Conservation (phyloP, 2,888 invertebrate genomes). For the Megamerina dolium region DNA sequence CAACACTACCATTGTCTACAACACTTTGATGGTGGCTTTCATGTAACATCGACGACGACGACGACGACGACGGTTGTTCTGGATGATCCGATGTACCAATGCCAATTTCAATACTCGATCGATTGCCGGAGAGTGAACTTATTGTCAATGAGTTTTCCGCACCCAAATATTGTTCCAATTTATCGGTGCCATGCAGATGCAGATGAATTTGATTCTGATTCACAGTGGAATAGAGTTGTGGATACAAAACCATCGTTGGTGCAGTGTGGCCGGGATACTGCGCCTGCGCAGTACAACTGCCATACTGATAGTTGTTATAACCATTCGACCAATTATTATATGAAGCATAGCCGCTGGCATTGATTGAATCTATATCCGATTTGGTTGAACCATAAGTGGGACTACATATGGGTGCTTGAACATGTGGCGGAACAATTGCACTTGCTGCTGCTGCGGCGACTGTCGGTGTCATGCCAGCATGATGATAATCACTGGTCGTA, state of each 20-base stretch:
- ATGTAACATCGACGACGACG: conserved; percentile 3
- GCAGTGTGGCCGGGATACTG: conserved; percentile 44
- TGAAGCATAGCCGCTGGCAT: conserved; percentile 37
- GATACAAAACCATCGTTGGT: conserved; percentile 67
- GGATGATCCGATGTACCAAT: conserved; percentile 45
- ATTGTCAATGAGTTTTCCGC: conserved; percentile 56
- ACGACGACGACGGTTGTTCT: too few species aligned
- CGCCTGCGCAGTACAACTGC: conserved; percentile 43
- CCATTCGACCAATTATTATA: conserved; percentile 54
- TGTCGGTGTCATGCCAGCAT: conserved; percentile 30
- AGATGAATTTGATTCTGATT: conserved; percentile 84
- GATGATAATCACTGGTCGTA: conserved; percentile 49
- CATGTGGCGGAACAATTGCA: conserved; percentile 31
- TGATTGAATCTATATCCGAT: conserved; percentile 42
- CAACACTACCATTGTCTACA: conserved; percentile 15
- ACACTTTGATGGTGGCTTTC: conserved; percentile 18
- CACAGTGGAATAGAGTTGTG: conserved; percentile 75
- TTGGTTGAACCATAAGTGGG: conserved; percentile 35
- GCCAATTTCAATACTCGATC: conserved; percentile 57
- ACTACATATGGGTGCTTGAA: conserved; percentile 31
- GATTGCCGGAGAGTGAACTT: conserved; percentile 50
- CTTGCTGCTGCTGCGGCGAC: conserved; percentile 24
- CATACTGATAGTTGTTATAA: conserved; percentile 68
- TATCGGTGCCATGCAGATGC: conserved; percentile 65
- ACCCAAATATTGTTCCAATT: conserved; percentile 60